phyloP scores from a whole-genome alignment of 2,888 invertebrate species.

The Junonia oenone region DNA sequence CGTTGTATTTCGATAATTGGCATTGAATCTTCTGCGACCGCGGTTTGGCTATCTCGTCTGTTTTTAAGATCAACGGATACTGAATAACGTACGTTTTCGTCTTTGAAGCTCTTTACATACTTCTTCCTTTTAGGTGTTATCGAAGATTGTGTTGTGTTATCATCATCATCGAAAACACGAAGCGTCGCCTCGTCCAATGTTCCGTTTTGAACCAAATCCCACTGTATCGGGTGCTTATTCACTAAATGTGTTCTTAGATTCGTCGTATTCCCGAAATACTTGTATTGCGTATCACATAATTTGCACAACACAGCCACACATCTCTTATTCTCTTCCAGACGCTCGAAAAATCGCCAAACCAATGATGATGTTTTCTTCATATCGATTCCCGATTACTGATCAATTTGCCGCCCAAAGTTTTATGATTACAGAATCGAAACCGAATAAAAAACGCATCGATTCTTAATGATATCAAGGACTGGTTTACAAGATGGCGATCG shows the following conservation, averaged over 20 bases:
- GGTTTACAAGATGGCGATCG: slow-evolving; percentile 44
- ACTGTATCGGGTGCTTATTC: slow-evolving; percentile 69
- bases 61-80: slow-evolving; percentile 54
- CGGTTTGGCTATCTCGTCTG: slow-evolving; percentile 35
- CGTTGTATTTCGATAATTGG: slow-evolving; percentile 64
- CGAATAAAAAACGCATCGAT: slow-evolving; percentile 60
- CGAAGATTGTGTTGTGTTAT: slow-evolving; percentile 37
- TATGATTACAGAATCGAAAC: slow-evolving; percentile 42
- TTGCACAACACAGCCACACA: slow-evolving; percentile 67
- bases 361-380: slow-evolving; percentile 69
- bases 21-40: slow-evolving; percentile 41
- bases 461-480: slow-evolving; percentile 45
- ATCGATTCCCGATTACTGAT: slow-evolving; percentile 42
- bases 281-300: slow-evolving; percentile 68
- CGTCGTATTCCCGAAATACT: slow-evolving; percentile 72
- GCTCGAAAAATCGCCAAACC: slow-evolving; percentile 71
- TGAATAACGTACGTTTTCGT: slow-evolving; percentile 66
- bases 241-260: slow-evolving; percentile 64
- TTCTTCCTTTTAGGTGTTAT: slow-evolving; percentile 44
- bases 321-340: slow-evolving; percentile 53
- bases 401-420: slow-evolving; percentile 54
- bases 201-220: slow-evolving; percentile 63
- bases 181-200: slow-evolving; percentile 50
- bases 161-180: slow-evolving; percentile 43
- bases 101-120: slow-evolving; percentile 45